Percentiles rank a stretch among this genome's conserved stretches.
Evolutionary conservation across 2,888 invertebrate species (phyloP).

Genomic region (Aphodius granarius): DNA sequence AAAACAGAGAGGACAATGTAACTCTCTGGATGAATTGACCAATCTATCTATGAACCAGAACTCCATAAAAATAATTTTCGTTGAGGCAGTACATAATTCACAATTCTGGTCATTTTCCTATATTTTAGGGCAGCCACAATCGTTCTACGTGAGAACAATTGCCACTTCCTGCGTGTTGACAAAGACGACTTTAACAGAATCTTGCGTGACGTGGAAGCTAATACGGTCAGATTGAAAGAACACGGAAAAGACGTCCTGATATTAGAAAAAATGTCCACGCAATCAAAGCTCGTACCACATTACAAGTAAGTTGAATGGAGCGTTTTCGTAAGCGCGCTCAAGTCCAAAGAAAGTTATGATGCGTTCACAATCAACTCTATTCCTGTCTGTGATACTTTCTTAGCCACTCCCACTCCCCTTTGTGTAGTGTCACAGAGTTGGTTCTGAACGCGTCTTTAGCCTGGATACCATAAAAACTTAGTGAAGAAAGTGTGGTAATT

Average conservation of each 20-base stretch:
- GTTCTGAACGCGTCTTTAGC: too few relatives aligned
- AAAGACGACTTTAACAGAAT: constrained; percentile 85
- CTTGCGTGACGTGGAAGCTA: constrained; percentile 82
- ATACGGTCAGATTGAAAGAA: constrained; percentile 81
- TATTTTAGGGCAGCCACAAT: constrained; percentile 75
- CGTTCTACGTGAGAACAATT: constrained; percentile 77
- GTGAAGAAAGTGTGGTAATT: too few relatives aligned
- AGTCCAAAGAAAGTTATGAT: neutral
- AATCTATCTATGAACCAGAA: too few relatives aligned
- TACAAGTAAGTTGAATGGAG: constrained; percentile 62
- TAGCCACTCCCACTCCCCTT: too few relatives aligned
- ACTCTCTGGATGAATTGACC: too few relatives aligned
- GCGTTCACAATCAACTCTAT: too few relatives aligned
- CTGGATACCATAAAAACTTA: too few relatives aligned
- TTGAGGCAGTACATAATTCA: neutral
- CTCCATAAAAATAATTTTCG: too few relatives aligned
- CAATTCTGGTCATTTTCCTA: neutral
- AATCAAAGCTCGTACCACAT: constrained; percentile 59
- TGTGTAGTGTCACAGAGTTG: too few relatives aligned
- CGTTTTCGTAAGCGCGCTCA: neutral
- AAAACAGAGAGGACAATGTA: too few relatives aligned
- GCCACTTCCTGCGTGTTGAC: constrained; percentile 80
- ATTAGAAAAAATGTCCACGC: constrained; percentile 69
- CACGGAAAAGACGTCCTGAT: constrained; percentile 83
- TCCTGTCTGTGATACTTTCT: too few relatives aligned